These are phyloP conservation scores for Torymus auratus DNA, from an alignment of 2,888 invertebrate species.

Conservation along the genomic window DNA sequence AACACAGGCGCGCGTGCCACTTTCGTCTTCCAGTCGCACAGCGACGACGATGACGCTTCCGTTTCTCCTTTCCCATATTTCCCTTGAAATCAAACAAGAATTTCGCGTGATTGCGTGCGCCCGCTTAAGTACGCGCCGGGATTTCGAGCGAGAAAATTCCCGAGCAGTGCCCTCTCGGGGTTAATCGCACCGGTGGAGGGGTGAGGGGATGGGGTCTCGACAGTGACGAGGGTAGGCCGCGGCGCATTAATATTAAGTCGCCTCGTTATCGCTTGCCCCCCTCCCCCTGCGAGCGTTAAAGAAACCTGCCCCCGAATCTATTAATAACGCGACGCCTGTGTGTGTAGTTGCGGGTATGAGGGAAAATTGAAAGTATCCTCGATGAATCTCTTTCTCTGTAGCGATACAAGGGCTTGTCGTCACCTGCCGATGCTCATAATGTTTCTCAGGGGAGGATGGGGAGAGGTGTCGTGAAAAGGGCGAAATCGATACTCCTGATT, in stretches of 20 bases:
- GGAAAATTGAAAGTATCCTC: slow-evolving; percentile 48
- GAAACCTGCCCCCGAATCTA: slow-evolving; percentile 56
- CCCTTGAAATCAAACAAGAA: slow-evolving; percentile 58
- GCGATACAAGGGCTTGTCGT: neutral
- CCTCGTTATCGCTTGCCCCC: slow-evolving; percentile 59
- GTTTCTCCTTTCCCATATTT: neutral
- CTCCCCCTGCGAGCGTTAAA: neutral
- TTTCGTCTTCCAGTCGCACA: too few relatives aligned
- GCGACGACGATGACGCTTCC: too few relatives aligned
- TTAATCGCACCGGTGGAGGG: slow-evolving; percentile 50
- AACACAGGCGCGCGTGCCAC: too few relatives aligned
- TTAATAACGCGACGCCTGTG: slow-evolving; percentile 60
- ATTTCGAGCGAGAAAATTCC: slow-evolving; percentile 61
- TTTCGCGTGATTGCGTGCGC: slow-evolving; percentile 67
- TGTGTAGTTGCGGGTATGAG: neutral
- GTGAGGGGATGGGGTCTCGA: neutral
- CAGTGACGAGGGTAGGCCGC: slow-evolving; percentile 56
- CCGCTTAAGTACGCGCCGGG: slow-evolving; percentile 1
- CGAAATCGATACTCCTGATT: too few relatives aligned
- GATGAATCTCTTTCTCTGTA: slow-evolving; percentile 3
- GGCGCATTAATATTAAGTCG: slow-evolving; percentile 63
- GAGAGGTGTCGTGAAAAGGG: too few relatives aligned
- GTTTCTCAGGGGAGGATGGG: too few relatives aligned
- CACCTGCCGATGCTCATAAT: too few relatives aligned
- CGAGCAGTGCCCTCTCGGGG: slow-evolving; percentile 57